phyloP scores from a whole-genome alignment of 1,140 invertebrate genomes.

The Dendrolimus punctatus region DNA sequence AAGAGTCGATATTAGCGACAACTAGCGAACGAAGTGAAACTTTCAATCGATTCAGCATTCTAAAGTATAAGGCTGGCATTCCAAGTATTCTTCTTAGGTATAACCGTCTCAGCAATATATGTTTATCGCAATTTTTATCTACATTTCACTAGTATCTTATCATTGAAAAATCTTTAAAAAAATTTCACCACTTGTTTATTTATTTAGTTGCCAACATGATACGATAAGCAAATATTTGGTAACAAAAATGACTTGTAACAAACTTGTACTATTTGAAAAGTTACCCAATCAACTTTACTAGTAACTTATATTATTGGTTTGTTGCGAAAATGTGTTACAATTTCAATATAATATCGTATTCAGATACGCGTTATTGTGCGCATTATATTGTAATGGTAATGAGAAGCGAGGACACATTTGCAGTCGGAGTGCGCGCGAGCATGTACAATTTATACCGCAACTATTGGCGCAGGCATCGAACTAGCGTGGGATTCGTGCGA shows the following conservation, averaged over 20 bases:
- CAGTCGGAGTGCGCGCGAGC: not conserved
- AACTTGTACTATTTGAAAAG: constrained; percentile 22
- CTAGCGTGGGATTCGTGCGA: no score
- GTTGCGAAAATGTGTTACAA: constrained; percentile 31
- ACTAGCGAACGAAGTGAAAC: no score
- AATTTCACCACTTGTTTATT: constrained; percentile 57
- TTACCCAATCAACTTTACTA: constrained; percentile 25
- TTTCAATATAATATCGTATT: constrained; percentile 7
- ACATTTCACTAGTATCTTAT: constrained; percentile 55
- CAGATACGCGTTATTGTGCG: constrained; percentile 15
- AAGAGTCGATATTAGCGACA: no score
- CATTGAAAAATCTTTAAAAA: constrained; percentile 26
- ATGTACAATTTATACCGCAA: no score
- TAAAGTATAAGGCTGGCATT: no score
- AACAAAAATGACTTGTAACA: constrained; percentile 15
- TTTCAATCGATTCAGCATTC: no score
- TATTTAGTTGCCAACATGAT: constrained; percentile 31
- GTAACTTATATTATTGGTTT: constrained; percentile 23
- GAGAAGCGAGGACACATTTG: constrained; percentile 5
- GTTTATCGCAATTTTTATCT: constrained; percentile 40
- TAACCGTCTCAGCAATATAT: constrained; percentile 5
- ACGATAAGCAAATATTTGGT: constrained; percentile 55
- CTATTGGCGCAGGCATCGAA: no score
- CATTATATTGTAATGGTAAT: constrained; percentile 30
- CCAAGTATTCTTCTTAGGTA: constrained; percentile 1